phyloP scores from a whole-genome alignment of 2,113 vertebrate species.

The Actenoides lindsayi region DNA sequence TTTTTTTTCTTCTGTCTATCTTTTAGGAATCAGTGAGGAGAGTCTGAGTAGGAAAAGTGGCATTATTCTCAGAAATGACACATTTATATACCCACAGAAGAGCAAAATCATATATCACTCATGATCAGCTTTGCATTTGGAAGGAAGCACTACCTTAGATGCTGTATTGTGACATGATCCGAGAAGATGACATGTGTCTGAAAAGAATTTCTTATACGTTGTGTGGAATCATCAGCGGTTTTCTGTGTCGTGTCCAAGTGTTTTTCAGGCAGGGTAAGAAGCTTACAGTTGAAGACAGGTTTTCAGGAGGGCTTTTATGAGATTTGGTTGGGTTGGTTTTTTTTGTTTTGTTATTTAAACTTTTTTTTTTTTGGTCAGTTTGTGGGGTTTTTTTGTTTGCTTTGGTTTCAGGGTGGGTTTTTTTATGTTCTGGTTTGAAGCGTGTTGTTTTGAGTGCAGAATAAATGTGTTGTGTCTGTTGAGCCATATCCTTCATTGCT shows the following conservation, averaged over 20 bases:
- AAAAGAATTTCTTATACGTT: not conserved
- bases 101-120: not conserved
- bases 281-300: not conserved
- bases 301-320: not conserved
- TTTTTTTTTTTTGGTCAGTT: not conserved
- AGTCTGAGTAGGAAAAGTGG: not conserved
- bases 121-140: not conserved
- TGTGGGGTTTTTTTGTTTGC: not conserved
- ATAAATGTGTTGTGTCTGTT: not conserved
- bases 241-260: not conserved
- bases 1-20: not conserved
- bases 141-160: not conserved
- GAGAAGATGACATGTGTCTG: not conserved
- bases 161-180: not conserved
- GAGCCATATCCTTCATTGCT: not conserved
- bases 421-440: not conserved
- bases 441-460: not conserved
- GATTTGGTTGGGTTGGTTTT: not conserved
- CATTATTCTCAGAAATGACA: not conserved
- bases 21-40: not conserved
- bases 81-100: not conserved
- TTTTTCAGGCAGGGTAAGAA: not conserved
- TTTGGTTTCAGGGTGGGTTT: not conserved
- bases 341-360: not conserved
- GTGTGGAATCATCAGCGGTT: not conserved